These are phyloP conservation scores for Arenicola marina DNA, from an alignment of 2,888 invertebrate genomes.

Conservation along the genomic window DNA sequence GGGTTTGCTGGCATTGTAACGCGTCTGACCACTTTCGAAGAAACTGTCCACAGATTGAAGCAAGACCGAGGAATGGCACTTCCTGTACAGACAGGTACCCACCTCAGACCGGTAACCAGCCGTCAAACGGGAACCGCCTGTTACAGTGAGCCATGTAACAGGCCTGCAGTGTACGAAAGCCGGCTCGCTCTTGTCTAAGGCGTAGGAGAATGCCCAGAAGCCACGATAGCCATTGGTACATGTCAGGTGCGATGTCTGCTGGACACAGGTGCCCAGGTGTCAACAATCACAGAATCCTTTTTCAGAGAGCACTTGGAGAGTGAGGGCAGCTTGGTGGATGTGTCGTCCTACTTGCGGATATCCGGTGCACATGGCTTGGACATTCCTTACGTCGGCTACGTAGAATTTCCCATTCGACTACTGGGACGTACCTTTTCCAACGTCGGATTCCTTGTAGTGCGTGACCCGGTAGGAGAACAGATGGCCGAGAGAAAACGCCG, in stretches of 20 bases:
- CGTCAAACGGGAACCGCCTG: no score
- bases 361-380: no score
- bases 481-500: slow-evolving; percentile 4
- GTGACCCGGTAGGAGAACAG: slow-evolving; percentile 3
- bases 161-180: background rate
- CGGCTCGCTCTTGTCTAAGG: no score
- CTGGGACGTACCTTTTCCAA: background rate
- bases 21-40: background rate
- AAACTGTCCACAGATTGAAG: background rate
- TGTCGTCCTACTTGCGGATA: no score
- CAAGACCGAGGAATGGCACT: background rate
- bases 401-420: no score
- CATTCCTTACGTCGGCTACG: slow-evolving; percentile 25
- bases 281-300: slow-evolving; percentile 17
- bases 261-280: slow-evolving; percentile 21
- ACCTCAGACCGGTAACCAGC: background rate
- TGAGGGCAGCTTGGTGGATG: slow-evolving; percentile 12
- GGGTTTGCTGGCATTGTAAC: no score
- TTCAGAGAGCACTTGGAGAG: slow-evolving; percentile 7
- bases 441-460: slow-evolving; percentile 4
- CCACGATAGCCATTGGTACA: slow-evolving; percentile 3
- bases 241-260: slow-evolving; percentile 10
- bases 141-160: no score
- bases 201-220: no score
- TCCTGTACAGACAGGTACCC: slow-evolving; percentile 13